Evolutionary conservation across 2,113 vertebrate genomes (phyloP).

Genomic region (Dascyllus trimaculatus): DNA sequence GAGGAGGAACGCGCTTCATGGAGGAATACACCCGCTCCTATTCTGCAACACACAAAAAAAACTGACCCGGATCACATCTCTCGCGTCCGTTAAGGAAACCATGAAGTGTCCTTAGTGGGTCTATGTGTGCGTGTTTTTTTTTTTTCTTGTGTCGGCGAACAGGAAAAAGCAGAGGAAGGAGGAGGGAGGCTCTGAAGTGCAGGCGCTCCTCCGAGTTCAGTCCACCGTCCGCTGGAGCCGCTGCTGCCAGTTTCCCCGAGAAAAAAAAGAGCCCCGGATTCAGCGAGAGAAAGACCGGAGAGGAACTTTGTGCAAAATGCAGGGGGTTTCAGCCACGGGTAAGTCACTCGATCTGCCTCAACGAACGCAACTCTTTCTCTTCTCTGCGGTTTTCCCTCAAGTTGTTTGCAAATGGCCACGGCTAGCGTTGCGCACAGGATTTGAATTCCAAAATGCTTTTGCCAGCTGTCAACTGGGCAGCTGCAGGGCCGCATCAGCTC

Average conservation of each 20-base stretch:
- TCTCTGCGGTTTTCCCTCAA: constrained; percentile 21
- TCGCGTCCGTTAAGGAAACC: constrained; percentile 12
- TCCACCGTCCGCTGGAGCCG: constrained; percentile 43
- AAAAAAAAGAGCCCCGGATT: constrained; percentile 56
- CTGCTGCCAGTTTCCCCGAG: constrained; percentile 53
- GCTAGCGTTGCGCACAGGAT: constrained; percentile 56
- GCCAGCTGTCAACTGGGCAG: constrained; percentile 80
- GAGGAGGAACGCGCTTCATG: constrained; percentile 52
- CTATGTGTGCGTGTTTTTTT: neutral
- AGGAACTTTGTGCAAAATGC: constrained; percentile 78
- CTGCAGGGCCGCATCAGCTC: constrained; percentile 60
- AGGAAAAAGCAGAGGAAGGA: constrained; percentile 29
- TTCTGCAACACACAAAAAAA: constrained; percentile 21
- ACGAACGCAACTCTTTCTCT: neutral
- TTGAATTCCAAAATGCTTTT: constrained; percentile 69
- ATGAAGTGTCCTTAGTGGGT: constrained; percentile 37
- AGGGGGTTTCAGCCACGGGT: constrained; percentile 79
- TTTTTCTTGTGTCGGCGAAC: constrained; percentile 36
- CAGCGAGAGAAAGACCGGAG: constrained; percentile 48
- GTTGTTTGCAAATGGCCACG: constrained; percentile 57
- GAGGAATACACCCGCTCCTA: constrained; percentile 37
- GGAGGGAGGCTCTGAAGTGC: constrained; percentile 37
- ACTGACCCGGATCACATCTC: constrained; percentile 40
- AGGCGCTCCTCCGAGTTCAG: constrained; percentile 57
- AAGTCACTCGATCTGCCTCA: constrained; percentile 31